A percentile compares a stretch with the other conserved stretches of the same genome.
Evolutionary conservation across 2,888 invertebrate genomes (phyloP).

Genomic region (Lasioglossum calceatum): DNA sequence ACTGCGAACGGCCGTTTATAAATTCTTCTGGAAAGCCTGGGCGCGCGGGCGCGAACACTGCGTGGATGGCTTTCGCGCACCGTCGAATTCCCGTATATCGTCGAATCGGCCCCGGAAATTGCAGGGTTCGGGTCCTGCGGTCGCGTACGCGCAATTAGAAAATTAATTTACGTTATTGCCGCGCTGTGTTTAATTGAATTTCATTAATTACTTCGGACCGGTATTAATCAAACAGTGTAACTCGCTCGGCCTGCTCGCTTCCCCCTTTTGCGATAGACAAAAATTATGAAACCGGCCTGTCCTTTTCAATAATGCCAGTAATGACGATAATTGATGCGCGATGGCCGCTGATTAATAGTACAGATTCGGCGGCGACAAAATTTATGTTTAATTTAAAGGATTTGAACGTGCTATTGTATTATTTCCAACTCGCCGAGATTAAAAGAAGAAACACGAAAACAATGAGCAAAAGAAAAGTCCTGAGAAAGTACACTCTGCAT

Average conservation of each 20-base stretch:
- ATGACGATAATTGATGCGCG: background rate
- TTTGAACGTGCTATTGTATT: no score
- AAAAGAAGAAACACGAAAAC: no score
- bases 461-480: no score
- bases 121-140: constrained; percentile 32
- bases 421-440: no score
- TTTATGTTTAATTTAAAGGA: background rate
- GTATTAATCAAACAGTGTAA: constrained; percentile 50
- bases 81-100: background rate
- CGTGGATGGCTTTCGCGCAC: background rate
- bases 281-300: background rate
- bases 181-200: constrained; percentile 51
- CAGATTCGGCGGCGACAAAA: background rate
- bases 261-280: background rate
- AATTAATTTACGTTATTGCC: constrained; percentile 57
- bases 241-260: background rate
- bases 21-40: constrained; percentile 21
- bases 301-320: background rate
- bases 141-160: constrained; percentile 48
- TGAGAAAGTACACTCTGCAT: no score
- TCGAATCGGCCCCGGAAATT: constrained; percentile 19
- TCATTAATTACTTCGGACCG: constrained; percentile 46
- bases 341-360: background rate
- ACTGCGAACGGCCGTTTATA: background rate
- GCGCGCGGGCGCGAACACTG: background rate